Conservation (phyloP, 2,113 vertebrate species). For the Hydrochoerus hydrochaeris region DNA sequence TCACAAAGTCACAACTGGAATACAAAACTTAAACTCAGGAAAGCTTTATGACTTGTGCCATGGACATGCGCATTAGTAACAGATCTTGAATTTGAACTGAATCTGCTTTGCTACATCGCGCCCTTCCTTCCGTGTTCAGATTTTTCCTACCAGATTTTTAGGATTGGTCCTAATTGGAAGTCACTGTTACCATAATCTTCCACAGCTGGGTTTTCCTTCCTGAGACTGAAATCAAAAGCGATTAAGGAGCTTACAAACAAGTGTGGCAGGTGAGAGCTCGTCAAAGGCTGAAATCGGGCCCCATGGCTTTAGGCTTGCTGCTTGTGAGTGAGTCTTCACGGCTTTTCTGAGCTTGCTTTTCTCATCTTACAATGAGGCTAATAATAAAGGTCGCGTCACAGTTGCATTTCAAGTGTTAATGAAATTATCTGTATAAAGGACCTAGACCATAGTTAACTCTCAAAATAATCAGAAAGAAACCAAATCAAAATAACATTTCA, state of each 20-base stretch:
- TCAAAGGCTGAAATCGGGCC: neutral
- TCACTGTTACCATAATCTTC: neutral
- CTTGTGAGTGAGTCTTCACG: neutral
- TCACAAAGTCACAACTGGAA: neutral
- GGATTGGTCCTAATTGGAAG: conserved; percentile 24
- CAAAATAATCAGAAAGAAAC: neutral
- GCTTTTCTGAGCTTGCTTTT: neutral
- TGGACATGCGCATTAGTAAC: neutral
- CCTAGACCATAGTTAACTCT: neutral
- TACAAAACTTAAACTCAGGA: neutral
- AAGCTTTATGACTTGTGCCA: neutral
- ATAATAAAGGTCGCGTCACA: neutral
- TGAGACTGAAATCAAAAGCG: conserved; percentile 38
- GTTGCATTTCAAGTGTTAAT: neutral
- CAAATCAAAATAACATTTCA: neutral
- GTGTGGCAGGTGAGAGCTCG: neutral
- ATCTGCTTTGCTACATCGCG: neutral
- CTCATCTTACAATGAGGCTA: neutral
- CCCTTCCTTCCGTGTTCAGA: neutral
- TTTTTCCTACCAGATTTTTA: neutral
- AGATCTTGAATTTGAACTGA: neutral
- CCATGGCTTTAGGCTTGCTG: neutral
- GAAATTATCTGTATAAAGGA: neutral
- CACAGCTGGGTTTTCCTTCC: neutral
- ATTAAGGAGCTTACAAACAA: conserved; percentile 40